Base-by-base conservation (phyloP, 2,797 vertebrate genomes). In the Nannoperca obscura region DNA sequence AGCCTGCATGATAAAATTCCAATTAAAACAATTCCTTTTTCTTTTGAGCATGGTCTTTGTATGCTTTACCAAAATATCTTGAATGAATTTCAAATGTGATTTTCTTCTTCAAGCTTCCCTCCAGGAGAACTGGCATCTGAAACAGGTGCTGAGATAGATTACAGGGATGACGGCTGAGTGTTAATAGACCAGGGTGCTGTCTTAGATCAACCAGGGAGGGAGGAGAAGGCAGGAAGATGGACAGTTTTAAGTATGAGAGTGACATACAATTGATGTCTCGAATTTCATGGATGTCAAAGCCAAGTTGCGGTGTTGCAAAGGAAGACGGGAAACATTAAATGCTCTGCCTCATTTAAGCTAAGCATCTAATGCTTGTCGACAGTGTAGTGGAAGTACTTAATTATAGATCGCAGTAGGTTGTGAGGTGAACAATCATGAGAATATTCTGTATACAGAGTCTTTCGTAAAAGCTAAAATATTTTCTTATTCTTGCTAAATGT, bases 1-100 rank as follows among this genome's bases (percentile, higher is more conserved):
- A 80, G 49, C 24, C 52, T 52, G 44, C n/a, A 19, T 55, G 83
- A 90, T 89, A 84, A 84, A 89, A 78, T 81, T 87, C 63, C 60
- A 87, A 88, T 88, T 88, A 86, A 78, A 76, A 47, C 11, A 14
- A 52, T 74, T 44, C 11, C 3, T 42, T 71, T 66, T 63, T 71
- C 65, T 71, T 36, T 58, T 47, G 15, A 74, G 46, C 38, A 24
- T 6, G 7, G 71, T 63, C 73, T 82, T 80, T 78, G 50, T 68
- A 4, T 34, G 50, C 44, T 52, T 71, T 30, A 55, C 5, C 77
- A 72, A 80, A 60, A 59, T 11, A 78, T 49, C 46, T 27, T 27
- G 42, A 79, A 74, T 65, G 0, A 73, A 65, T 82, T 76, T 44
- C 55, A 81, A 38, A 38, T 2, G 36, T 38, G 36, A 38, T 10